Evolutionary conservation across 1,140 invertebrate species (phyloP).

Genomic region (Ladona fulva): DNA sequence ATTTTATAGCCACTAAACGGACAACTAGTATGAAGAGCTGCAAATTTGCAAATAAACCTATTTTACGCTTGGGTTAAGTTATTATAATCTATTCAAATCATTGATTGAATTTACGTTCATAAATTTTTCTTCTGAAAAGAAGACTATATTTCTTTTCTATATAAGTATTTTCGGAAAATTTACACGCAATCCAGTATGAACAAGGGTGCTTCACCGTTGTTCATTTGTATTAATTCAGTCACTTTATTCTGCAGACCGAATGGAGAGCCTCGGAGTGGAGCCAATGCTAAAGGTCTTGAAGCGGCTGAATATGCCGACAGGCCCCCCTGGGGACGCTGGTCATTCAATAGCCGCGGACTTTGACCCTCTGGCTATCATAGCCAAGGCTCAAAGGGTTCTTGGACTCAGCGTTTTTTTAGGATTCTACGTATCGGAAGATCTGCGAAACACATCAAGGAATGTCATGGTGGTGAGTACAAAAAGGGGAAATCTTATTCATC

Average conservation of each 20-base stretch:
- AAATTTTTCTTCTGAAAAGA: too few relatives aligned
- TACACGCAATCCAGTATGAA: too few relatives aligned
- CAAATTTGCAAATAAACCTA: too few relatives aligned
- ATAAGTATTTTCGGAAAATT: too few relatives aligned
- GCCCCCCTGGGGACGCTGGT: neutral
- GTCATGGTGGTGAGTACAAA: constrained; percentile 46
- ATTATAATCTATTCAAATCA: too few relatives aligned
- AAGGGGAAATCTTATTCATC: too few relatives aligned
- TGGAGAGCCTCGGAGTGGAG: constrained; percentile 45
- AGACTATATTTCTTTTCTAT: too few relatives aligned
- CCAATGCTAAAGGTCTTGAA: constrained; percentile 44
- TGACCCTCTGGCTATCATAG: constrained; percentile 41
- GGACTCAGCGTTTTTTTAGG: constrained; percentile 51
- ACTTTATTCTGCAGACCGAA: constrained; percentile 37
- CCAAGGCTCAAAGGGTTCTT: constrained; percentile 40
- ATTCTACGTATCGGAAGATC: constrained; percentile 53
- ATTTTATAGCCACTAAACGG: too few relatives aligned
- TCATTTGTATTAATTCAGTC: neutral
- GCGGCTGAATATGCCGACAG: constrained; percentile 39
- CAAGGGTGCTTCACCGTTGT: too few relatives aligned
- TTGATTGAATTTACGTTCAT: too few relatives aligned
- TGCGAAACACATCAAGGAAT: constrained; percentile 51
- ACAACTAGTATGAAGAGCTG: too few relatives aligned
- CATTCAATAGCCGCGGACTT: constrained; percentile 24
- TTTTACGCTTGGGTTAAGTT: too few relatives aligned